Conservation (phyloP, 2,113 vertebrate genomes). For the Strix uralensis region DNA sequence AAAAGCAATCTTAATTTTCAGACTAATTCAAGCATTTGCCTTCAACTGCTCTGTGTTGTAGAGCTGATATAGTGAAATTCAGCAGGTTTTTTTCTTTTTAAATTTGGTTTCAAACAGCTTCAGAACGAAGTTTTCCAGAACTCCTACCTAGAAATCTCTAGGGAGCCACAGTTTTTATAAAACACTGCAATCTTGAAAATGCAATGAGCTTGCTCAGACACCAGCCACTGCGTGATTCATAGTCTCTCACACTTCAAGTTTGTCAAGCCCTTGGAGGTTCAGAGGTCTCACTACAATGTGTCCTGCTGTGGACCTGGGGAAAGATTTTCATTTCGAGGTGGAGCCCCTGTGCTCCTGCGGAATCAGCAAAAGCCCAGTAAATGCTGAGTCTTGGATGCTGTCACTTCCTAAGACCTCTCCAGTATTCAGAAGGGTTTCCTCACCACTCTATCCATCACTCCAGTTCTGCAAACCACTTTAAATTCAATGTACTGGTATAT, state of each 20-base stretch:
- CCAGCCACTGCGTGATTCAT: neutral
- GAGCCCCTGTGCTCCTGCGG: fast-evolving
- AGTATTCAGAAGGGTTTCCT: neutral
- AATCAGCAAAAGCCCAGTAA: neutral
- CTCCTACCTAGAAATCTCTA: neutral
- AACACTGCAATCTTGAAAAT: neutral
- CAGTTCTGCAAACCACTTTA: neutral
- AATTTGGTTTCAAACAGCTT: neutral
- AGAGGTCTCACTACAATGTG: neutral
- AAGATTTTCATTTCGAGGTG: neutral
- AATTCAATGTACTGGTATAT: neutral
- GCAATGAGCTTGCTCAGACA: neutral
- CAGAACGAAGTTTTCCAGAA: neutral
- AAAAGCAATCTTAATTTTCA: neutral
- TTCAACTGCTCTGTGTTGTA: fast-evolving
- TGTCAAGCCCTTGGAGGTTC: neutral
- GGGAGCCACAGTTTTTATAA: neutral
- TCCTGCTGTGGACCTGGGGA: neutral
- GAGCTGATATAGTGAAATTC: neutral
- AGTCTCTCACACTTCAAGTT: neutral
- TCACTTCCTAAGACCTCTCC: neutral
- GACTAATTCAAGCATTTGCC: neutral
- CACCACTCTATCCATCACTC: neutral
- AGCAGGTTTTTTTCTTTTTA: neutral
- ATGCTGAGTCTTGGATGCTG: neutral